A percentile compares a stretch with the other conserved stretches of the same genome.
These are phyloP conservation scores for Sinotaia quadrata DNA, from an alignment of 2,888 invertebrate genomes.

Conservation along the genomic window DNA sequence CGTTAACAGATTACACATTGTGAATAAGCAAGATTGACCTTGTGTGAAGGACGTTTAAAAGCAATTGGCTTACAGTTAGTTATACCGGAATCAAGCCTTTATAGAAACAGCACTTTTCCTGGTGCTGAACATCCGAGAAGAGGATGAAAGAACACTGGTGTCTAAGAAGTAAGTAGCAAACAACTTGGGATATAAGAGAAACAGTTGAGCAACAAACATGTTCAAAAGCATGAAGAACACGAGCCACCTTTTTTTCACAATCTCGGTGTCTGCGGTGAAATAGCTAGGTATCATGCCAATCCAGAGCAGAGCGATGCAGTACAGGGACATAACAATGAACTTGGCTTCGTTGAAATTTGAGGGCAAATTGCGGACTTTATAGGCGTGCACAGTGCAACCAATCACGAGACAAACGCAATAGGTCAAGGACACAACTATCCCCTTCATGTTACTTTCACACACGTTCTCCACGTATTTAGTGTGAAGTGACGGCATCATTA, in stretches of 20 bases:
- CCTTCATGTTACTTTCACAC: slow-evolving; percentile 43
- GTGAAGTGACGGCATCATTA: slow-evolving; percentile 46
- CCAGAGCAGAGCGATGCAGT: slow-evolving; percentile 56
- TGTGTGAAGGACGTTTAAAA: no score
- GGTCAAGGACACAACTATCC: slow-evolving; percentile 46
- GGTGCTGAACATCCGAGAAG: no score
- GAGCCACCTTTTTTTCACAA: slow-evolving; percentile 41
- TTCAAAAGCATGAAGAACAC: slow-evolving; percentile 48
- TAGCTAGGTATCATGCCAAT: slow-evolving; percentile 54
- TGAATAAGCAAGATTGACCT: no score
- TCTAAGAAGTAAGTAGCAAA: slow-evolving; percentile 47
- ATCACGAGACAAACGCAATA: slow-evolving; percentile 52
- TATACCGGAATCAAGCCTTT: no score
- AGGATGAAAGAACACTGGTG: no score
- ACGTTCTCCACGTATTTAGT: slow-evolving; percentile 47
- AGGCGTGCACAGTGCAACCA: slow-evolving; percentile 20
- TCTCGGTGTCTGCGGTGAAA: slow-evolving; percentile 35
- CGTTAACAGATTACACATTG: no score
- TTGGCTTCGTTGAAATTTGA: slow-evolving; percentile 60
- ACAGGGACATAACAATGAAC: slow-evolving; percentile 53
- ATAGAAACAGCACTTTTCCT: no score
- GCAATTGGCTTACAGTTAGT: no score
- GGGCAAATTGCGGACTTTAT: slow-evolving; percentile 45
- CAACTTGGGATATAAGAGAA: slow-evolving; percentile 50
- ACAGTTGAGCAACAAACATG: slow-evolving; percentile 43